Evolutionary conservation across 1,140 invertebrate species (phyloP), one percentile per base, ranked within the genome.

Genomic region (Delia radicum): DNA sequence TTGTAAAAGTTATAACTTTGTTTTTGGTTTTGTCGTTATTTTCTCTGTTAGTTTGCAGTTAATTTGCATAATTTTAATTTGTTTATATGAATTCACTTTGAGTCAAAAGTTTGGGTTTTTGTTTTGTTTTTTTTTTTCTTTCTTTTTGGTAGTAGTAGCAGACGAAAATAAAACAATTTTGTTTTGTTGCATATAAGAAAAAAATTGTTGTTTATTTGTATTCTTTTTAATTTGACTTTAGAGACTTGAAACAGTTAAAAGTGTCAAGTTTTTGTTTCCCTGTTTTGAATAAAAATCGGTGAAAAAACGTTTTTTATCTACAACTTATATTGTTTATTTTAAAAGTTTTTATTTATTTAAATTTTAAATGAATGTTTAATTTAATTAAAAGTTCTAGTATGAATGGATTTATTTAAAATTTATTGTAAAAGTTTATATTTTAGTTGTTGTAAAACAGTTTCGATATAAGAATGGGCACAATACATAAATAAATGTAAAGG

Each of bases 51-150:
- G 18, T 55, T 55, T 55, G 37, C 42, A 33, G 62, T 63, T 75
- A 65, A 75, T 75, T 75, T 75, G 74, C 74, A 75, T 75, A 75
- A 67, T 75, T 75, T 75, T 75, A 75, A 75, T 75, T 65, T 75
- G 74, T 75, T 75, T 75, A 33, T 75, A 67, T 62, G 26, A 33
- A 69, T 69, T 69, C 65, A 37, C 65, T 69, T 69, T 69, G 65
- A 69, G 31, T 33, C 65, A 18, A 37, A 69, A 69, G 18, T 69
- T 33, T 69, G 65, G 12, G 15, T 69, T 69, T n/a, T 18, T 4
- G 18, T 33, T 33, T 18, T 21, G 3, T 67, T 69, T 18, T 69
- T 21, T 63, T 37, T 65, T 69, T 69, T 69, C 29, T 67, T 10
- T 15, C 63, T 31, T 10, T 67, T 67, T 29, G 15, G 13, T n/a